Evolutionary conservation across 2,113 vertebrate genomes (phyloP).

Genomic region (Falco punctatus): DNA sequence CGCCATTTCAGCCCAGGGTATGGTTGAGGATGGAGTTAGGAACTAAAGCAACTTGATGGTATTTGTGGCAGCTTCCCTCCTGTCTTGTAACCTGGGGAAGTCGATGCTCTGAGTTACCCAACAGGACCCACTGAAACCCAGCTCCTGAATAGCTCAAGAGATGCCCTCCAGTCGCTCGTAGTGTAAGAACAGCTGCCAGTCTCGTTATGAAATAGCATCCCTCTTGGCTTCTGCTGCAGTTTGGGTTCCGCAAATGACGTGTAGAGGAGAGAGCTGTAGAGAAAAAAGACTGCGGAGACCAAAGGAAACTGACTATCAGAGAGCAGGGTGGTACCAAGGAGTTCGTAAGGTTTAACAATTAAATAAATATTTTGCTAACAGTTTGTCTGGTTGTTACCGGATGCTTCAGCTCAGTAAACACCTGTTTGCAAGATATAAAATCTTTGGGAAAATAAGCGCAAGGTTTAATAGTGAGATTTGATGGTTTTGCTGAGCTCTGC

Average conservation of each 20-base stretch:
- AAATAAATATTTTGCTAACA: neutral
- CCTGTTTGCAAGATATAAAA: neutral
- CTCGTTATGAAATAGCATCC: neutral
- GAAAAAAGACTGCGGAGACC: neutral
- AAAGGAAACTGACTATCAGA: neutral
- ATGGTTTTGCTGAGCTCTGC: neutral
- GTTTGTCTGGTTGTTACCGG: neutral
- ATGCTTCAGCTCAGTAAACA: neutral
- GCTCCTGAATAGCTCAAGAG: neutral
- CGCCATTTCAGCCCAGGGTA: neutral
- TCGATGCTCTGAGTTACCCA: neutral
- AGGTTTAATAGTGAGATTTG: neutral
- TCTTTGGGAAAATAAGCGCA: neutral
- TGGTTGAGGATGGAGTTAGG: neutral
- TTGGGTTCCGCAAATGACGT: neutral
- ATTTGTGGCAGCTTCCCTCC: neutral
- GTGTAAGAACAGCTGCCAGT: neutral
- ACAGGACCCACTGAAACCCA: neutral
- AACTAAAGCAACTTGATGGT: neutral
- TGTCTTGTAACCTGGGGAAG: neutral
- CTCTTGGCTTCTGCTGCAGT: neutral
- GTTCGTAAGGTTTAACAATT: neutral
- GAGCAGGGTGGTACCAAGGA: neutral
- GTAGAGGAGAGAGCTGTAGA: neutral
- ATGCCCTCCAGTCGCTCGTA: neutral